Percentiles rank a stretch among this genome's conserved stretches.
phyloP scores from a whole-genome alignment of 2,113 vertebrate species.

The Pseudorectes ferrugineus region DNA sequence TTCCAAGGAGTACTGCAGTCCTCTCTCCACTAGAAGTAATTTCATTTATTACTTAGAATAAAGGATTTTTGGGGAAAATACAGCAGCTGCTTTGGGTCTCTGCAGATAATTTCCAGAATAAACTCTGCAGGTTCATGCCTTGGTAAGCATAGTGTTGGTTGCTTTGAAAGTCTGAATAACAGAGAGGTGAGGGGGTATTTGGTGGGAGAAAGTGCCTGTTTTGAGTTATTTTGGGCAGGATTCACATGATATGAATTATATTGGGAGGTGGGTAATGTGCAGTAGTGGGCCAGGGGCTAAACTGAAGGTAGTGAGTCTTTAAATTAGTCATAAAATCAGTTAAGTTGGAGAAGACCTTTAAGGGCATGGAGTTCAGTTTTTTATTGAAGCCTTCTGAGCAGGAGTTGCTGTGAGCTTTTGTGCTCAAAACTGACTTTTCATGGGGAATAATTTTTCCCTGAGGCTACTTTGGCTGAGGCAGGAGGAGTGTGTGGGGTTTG shows the following conservation, averaged over 20 bases:
- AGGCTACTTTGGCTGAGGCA: not conserved
- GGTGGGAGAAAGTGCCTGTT: not conserved
- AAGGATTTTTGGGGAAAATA: not conserved
- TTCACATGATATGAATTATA: accelerated
- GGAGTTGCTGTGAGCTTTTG: not conserved
- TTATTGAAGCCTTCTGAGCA: not conserved
- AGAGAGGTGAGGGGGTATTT: not conserved
- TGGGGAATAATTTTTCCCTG: too few species aligned
- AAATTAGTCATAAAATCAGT: not conserved
- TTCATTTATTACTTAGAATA: not conserved
- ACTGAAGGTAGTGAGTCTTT: not conserved
- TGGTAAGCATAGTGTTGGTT: not conserved
- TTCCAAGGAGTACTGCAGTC: not conserved
- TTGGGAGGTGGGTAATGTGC: not conserved
- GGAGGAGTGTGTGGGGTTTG: not conserved
- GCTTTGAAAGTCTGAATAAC: not conserved
- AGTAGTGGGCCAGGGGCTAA: not conserved
- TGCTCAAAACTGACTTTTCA: not conserved
- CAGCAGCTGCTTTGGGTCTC: not conserved
- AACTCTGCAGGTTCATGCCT: not conserved
- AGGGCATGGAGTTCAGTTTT: accelerated
- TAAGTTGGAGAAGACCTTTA: not conserved
- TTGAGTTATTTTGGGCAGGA: not conserved
- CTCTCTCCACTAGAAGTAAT: not conserved
- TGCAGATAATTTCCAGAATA: not conserved